Percentiles rank a stretch among this genome's conserved stretches.
phyloP scores from a whole-genome alignment of 2,113 vertebrate species.

The Amazona vittata region DNA sequence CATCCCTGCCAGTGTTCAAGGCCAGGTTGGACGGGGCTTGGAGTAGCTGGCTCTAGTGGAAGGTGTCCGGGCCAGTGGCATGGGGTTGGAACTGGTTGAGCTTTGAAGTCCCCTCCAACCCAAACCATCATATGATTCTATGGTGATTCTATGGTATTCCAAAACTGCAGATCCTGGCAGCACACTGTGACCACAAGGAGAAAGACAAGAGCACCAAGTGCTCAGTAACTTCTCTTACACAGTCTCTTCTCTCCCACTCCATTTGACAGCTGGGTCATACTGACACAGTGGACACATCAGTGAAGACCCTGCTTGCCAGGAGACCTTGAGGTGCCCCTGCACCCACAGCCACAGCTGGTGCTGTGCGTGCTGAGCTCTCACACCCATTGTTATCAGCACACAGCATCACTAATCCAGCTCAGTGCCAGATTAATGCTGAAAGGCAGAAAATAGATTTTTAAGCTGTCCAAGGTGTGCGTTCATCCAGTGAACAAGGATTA shows the following conservation, averaged over 20 bases:
- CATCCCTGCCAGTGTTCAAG: background rate
- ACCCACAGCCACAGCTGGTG: background rate
- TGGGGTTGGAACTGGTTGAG: background rate
- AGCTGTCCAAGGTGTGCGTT: background rate
- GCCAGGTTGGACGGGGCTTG: background rate
- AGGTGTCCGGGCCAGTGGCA: background rate
- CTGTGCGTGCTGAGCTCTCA: background rate
- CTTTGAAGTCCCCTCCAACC: background rate
- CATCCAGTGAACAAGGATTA: background rate
- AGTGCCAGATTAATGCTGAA: background rate
- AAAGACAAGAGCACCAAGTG: rapidly evolving
- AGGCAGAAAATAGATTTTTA: conserved; percentile 45
- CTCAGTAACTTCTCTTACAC: rapidly evolving
- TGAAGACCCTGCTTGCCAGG: background rate
- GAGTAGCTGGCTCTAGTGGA: background rate
- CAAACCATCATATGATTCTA: background rate
- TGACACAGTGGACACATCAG: rapidly evolving
- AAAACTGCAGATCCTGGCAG: rapidly evolving
- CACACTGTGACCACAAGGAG: rapidly evolving
- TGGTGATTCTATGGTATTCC: background rate
- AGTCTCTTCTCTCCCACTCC: background rate
- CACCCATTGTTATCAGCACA: background rate
- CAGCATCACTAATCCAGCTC: background rate
- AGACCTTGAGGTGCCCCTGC: background rate
- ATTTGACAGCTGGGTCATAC: background rate